phyloP scores from a whole-genome alignment of 1,140 invertebrate species.

The Caenorhabditis inopinata region DNA sequence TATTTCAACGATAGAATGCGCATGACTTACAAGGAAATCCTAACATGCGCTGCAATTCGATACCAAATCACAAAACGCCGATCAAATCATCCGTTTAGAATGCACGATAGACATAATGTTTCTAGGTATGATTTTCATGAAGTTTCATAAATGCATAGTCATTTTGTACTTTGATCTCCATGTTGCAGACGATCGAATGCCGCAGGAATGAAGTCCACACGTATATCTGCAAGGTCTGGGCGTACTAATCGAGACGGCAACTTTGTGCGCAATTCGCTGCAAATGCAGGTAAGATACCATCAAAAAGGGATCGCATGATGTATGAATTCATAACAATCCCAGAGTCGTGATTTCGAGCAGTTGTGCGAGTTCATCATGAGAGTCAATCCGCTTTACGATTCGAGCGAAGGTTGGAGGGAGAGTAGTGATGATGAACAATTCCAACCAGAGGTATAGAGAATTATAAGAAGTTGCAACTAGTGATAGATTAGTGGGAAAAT shows the following conservation, averaged over 20 bases:
- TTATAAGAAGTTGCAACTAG: too few species aligned
- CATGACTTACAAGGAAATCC: constrained; percentile 54
- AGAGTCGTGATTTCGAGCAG: constrained; percentile 62
- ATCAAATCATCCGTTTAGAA: constrained; percentile 41
- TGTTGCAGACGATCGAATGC: constrained; percentile 52
- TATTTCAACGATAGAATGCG: constrained; percentile 64
- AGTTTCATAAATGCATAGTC: too few species aligned
- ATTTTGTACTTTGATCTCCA: too few species aligned
- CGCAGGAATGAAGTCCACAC: constrained; percentile 45
- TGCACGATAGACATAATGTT: constrained; percentile 27
- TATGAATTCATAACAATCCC: background rate
- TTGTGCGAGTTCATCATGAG: constrained; percentile 63
- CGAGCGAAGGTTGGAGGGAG: constrained; percentile 60
- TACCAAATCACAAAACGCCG: constrained; percentile 49
- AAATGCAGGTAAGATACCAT: constrained; percentile 51
- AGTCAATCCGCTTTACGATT: constrained; percentile 61
- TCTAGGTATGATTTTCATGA: constrained; percentile 1
- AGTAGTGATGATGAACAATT: constrained; percentile 46
- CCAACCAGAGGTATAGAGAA: constrained; percentile 29
- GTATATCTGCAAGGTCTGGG: constrained; percentile 53
- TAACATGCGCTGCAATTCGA: constrained; percentile 54
- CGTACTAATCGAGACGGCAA: constrained; percentile 53
- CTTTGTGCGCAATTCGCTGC: constrained; percentile 59
- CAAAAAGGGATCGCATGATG: background rate
- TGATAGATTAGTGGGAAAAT: too few species aligned